Conservation (phyloP, 2,113 vertebrate genomes). For the Rhineura floridana region DNA sequence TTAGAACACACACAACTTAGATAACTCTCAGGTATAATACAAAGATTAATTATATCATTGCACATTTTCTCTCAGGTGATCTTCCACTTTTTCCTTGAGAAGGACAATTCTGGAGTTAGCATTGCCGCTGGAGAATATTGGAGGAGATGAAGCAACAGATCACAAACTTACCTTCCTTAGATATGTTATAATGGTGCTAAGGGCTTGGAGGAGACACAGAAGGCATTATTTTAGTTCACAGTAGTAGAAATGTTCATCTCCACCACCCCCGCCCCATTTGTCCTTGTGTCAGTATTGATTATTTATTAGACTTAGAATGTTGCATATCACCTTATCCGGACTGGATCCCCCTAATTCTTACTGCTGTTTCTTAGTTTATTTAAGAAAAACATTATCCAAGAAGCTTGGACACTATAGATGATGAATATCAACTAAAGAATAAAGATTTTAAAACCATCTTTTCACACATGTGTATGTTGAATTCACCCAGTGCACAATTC, state of each 20-base stretch:
- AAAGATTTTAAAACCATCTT: not conserved
- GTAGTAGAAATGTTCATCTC: too few species aligned
- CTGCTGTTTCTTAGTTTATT: not conserved
- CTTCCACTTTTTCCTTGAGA: too few species aligned
- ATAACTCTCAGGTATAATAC: not conserved
- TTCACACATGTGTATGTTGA: rapidly evolving
- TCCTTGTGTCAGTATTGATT: not conserved
- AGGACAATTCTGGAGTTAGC: too few species aligned
- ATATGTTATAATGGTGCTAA: not conserved
- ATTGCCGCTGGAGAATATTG: not conserved
- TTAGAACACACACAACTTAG: not conserved
- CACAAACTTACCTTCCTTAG: not conserved
- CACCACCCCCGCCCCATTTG: not conserved
- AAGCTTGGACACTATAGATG: not conserved
- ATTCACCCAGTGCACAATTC: rapidly evolving
- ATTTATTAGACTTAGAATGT: not conserved
- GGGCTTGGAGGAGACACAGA: not conserved
- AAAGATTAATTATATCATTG: too few species aligned
- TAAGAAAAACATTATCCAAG: not conserved
- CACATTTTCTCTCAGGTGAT: too few species aligned
- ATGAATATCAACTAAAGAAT: rapidly evolving
- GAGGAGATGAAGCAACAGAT: not conserved
- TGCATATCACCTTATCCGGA: not conserved
- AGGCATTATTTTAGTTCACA: not conserved
- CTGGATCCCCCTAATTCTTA: not conserved